These are phyloP conservation scores for Halisarca cf. caerulea DNA, from an alignment of 37 sponge, comb jelly and placozoan genomes.

Conservation along the genomic window DNA sequence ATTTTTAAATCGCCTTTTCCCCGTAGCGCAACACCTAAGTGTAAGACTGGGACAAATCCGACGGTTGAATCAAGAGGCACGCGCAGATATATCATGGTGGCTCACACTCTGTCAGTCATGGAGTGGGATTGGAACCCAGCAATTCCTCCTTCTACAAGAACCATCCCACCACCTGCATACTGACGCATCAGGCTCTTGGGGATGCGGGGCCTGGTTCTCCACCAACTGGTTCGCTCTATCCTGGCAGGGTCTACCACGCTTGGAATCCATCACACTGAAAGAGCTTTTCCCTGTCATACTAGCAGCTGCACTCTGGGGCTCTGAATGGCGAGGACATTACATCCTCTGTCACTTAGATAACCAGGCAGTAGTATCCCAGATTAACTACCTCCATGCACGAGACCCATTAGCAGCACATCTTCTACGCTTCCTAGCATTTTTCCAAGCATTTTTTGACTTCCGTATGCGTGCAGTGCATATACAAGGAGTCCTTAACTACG, in stretches of 20 bases:
- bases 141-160: slow-evolving; percentile 5
- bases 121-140: not conserved
- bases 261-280: slow-evolving; percentile 33
- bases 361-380: slow-evolving; percentile 24
- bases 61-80: not conserved
- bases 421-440: slow-evolving; percentile 44
- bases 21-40: not conserved
- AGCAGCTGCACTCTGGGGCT: slow-evolving; percentile 48
- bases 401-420: slow-evolving; percentile 37
- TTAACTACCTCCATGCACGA: slow-evolving; percentile 21
- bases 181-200: slow-evolving; percentile 35
- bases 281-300: slow-evolving; percentile 44
- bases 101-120: not conserved
- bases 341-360: slow-evolving; percentile 29
- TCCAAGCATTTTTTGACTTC: slow-evolving; percentile 24
- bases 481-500: slow-evolving; percentile 9
- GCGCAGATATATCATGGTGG: slow-evolving; percentile 7
- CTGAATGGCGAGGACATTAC: slow-evolving; percentile 16
- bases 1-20: not conserved
- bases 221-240: slow-evolving; percentile 13
- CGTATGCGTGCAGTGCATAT: slow-evolving; percentile 14
- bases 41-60: not conserved
- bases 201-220: slow-evolving; percentile 29
- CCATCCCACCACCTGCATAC: not conserved
- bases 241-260: not conserved